Base-by-base conservation (phyloP, 2,888 invertebrate genomes). In the Tuberolachnus salignus region DNA sequence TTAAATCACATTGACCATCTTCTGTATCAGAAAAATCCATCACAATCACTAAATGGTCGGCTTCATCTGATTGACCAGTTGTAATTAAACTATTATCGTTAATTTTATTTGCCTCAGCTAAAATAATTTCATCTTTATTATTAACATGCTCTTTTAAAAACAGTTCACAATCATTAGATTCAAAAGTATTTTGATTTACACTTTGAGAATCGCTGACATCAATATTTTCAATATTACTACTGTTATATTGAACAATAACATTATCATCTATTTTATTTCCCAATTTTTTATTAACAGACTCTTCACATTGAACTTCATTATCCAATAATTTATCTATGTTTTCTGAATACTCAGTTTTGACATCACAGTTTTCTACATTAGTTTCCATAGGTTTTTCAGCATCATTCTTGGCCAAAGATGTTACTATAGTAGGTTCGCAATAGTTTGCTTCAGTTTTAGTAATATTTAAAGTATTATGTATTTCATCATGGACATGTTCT, bases 401-500 rank as follows among this genome's bases (percentile, higher is more conserved):
- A 34, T 34, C 34, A 34, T 34, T 34, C 3, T 34, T 34, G 3
- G 34, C 34, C 34, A 34, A 4, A 3, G 6, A 6, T 34, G 3
- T 6, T 34, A 26, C 19, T 19, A 3, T 34, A 10, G 49, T 49
- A 49, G 13, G 21, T 57, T 34, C 34, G 6, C 34, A 34, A 34
- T 34, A 3, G 6, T 4, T 6, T 4, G 34, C 34, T 4, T 34
- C 34, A 6, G 34, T 34, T 4, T 34, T 34, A 34, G 57, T 16
- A 23, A 46, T 11, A 57, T 9, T 34, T 19, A 11, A 11, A 51
- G 49, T 2, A 14, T 16, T 23, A 13, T 51, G 4, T 23, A 1
- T 1, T 61, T 42, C n/a, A 51, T 44, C 16, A 51, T 78, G 78
- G 0, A 14, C 16, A 61, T 69, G 69, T 69, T 78, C 67, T 4